Percentiles rank a stretch among this genome's conserved stretches.
Evolutionary conservation across 1,140 invertebrate genomes (phyloP).

Genomic region (Brachionus plicatilis): DNA sequence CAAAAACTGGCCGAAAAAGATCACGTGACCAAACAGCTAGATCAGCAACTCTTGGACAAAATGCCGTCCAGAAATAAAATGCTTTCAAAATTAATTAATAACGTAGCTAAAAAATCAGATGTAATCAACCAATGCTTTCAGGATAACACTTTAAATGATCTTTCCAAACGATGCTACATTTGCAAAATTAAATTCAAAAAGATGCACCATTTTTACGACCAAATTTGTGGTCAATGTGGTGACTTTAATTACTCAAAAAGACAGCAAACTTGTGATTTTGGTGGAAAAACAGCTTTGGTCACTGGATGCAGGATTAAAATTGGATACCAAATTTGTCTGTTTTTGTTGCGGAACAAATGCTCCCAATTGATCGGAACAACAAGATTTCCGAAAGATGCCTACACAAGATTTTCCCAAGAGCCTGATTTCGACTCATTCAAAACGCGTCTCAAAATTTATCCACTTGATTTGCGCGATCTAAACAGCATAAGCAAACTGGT

Average conservation of each 20-base stretch:
- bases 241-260: neutral
- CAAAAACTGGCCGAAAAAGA: neutral
- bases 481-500: conserved; percentile 40
- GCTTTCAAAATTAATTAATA: neutral
- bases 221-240: neutral
- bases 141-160: neutral
- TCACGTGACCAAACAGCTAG: neutral
- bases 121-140: neutral
- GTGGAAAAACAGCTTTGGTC: conserved; percentile 42
- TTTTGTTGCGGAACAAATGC: conserved; percentile 41
- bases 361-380: conserved; percentile 41
- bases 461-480: conserved; percentile 41
- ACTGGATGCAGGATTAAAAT: conserved; percentile 44
- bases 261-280: conserved; percentile 21
- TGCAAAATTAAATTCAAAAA: neutral
- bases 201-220: neutral
- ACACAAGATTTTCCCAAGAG: conserved; percentile 37
- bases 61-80: neutral
- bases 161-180: neutral
- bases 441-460: conserved; percentile 40
- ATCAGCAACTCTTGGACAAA: neutral
- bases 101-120: neutral
- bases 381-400: conserved; percentile 43
- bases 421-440: conserved; percentile 42
- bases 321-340: conserved; percentile 42